A percentile compares a stretch with the other conserved stretches of the same genome.
Evolutionary conservation across 1,140 invertebrate genomes (phyloP).

Genomic region (Drosophila simulans): DNA sequence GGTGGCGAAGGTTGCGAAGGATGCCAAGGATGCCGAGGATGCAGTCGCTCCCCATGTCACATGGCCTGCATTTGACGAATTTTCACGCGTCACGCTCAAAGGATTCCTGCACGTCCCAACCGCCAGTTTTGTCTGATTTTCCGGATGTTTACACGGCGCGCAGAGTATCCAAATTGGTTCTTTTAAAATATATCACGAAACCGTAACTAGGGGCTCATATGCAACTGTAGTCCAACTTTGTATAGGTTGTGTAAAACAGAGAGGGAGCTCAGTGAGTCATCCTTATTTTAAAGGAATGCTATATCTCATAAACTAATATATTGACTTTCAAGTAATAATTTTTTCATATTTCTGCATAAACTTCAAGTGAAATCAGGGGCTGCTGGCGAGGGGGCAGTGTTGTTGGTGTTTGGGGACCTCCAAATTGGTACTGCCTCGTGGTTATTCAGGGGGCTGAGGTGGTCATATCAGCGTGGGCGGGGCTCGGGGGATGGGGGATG

Average conservation of each 20-base stretch:
- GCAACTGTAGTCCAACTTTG: too few species aligned
- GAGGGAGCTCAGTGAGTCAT: too few species aligned
- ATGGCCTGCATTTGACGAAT: slow-evolving; percentile 67
- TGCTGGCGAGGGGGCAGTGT: too few species aligned
- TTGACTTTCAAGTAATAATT: too few species aligned
- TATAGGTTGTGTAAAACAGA: too few species aligned
- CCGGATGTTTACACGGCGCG: slow-evolving; percentile 17
- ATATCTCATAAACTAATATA: too few species aligned
- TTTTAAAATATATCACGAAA: too few species aligned
- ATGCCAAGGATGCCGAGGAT: neutral
- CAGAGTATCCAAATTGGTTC: neutral
- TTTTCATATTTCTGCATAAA: too few species aligned
- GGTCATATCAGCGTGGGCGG: neutral
- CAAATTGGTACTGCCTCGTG: slow-evolving; percentile 13
- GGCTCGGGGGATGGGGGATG: too few species aligned
- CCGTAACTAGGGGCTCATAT: too few species aligned
- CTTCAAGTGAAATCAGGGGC: too few species aligned
- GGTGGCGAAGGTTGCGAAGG: neutral
- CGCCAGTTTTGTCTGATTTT: slow-evolving; percentile 17
- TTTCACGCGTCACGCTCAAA: slow-evolving; percentile 69
- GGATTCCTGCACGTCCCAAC: slow-evolving; percentile 12
- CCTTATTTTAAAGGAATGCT: too few species aligned
- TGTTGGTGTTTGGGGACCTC: neutral
- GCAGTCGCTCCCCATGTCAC: slow-evolving; percentile 33
- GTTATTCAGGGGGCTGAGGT: slow-evolving; percentile 26